A percentile compares a stretch with the other conserved stretches of the same genome.
These are phyloP conservation scores for Sarcophaga subvicina DNA, from an alignment of 2,888 invertebrate species.

Conservation along the genomic window DNA sequence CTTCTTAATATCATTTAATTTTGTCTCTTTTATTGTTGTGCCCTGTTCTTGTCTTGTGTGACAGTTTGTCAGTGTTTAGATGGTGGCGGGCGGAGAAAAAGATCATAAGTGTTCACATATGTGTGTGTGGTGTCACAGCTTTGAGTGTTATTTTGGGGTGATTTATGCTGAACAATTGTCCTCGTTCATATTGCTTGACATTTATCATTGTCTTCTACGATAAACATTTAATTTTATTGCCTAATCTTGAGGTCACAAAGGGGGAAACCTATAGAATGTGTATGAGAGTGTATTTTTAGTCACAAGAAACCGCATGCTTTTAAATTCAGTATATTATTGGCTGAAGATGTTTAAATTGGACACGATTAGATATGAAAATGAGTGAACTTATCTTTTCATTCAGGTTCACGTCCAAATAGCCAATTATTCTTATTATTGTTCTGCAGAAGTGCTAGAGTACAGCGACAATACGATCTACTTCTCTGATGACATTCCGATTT, in stretches of 20 bases:
- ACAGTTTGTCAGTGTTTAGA: not conserved
- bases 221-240: constrained; percentile 64
- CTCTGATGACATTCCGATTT: too few relatives aligned
- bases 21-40: not conserved
- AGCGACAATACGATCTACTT: too few relatives aligned
- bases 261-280: not conserved
- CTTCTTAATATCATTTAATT: not conserved
- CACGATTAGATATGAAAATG: too few relatives aligned
- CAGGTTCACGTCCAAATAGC: too few relatives aligned
- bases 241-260: constrained; percentile 42
- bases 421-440: too few relatives aligned
- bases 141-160: constrained; percentile 54
- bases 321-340: too few relatives aligned
- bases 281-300: not conserved
- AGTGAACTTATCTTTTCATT: too few relatives aligned
- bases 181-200: constrained; percentile 70
- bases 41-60: not conserved
- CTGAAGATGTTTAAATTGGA: too few relatives aligned
- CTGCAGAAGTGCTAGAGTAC: too few relatives aligned
- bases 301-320: not conserved
- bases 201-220: constrained; percentile 69
- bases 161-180: constrained; percentile 65
- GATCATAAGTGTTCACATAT: not conserved
- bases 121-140: not conserved
- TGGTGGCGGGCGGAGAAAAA: too few relatives aligned